A percentile compares a stretch with the other conserved stretches of the same genome.
Evolutionary conservation across 2,113 vertebrate genomes (phyloP).

Genomic region (Sebastes schlegelii): DNA sequence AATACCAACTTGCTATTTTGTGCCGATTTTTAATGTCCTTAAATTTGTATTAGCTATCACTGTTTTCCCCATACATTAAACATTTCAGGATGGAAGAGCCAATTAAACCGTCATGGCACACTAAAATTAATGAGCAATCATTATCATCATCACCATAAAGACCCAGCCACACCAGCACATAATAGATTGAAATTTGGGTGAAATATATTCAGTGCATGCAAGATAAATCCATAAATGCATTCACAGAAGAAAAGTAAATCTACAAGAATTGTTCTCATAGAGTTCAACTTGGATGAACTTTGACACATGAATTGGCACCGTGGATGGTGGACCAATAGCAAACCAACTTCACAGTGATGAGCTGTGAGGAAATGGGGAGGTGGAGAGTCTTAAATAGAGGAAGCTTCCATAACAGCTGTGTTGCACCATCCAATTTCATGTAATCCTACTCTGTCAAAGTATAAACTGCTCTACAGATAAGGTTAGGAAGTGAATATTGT

Average conservation of each 20-base stretch:
- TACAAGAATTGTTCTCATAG: neutral
- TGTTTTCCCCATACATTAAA: neutral
- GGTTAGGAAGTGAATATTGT: neutral
- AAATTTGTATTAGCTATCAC: neutral
- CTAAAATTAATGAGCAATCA: neutral
- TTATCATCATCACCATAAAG: neutral
- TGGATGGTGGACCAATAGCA: neutral
- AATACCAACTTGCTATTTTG: neutral
- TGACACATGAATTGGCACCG: neutral
- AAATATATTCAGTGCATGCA: neutral
- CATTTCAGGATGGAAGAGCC: neutral
- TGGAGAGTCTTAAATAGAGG: too few relatives aligned
- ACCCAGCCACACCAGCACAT: neutral
- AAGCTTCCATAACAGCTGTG: too few relatives aligned
- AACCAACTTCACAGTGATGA: neutral
- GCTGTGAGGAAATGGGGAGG: neutral
- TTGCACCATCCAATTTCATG: neutral
- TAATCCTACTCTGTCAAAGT: neutral
- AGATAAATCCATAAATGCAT: neutral
- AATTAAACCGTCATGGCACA: neutral
- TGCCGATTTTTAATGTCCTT: neutral
- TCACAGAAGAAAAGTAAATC: neutral
- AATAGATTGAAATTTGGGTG: neutral
- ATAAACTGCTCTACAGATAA: neutral
- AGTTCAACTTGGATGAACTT: neutral